A percentile compares a stretch with the other conserved stretches of the same genome.
phyloP scores from a whole-genome alignment of 2,888 invertebrate genomes.

The Polymixis lichenea region DNA sequence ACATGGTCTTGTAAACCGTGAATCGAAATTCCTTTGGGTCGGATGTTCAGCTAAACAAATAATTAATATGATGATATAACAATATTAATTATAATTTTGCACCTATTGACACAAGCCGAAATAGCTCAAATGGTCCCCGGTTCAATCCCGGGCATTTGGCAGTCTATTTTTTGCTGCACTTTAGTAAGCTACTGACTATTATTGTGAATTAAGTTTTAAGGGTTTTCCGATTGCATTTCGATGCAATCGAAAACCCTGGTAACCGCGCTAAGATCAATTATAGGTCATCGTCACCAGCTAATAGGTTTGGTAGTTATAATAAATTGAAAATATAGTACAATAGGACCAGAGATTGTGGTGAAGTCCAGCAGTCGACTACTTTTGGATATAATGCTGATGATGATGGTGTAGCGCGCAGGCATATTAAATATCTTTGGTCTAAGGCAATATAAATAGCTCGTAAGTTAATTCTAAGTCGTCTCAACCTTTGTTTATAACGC shows the following conservation, averaged over 20 bases:
- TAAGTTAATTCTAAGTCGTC: too few species aligned
- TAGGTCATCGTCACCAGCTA: neutral
- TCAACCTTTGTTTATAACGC: too few species aligned
- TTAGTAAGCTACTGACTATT: neutral
- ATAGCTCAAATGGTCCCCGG: too few species aligned
- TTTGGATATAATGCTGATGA: neutral
- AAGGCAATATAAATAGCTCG: too few species aligned
- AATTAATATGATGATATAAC: neutral
- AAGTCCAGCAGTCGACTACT: neutral
- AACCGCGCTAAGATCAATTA: neutral
- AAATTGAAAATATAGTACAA: neutral
- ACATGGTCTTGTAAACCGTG: neutral
- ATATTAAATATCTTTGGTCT: too few species aligned
- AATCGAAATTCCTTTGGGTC: neutral
- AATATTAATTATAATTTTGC: neutral
- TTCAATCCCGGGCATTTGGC: constrained; percentile 83
- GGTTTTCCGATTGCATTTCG: too few species aligned
- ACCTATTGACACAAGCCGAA: constrained; percentile 69
- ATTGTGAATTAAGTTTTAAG: too few species aligned
- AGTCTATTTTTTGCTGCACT: constrained; percentile 40
- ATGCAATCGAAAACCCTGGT: too few species aligned
- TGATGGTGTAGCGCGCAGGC: too few species aligned
- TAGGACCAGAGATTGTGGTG: neutral
- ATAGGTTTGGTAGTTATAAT: neutral
- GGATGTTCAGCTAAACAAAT: too few species aligned